Percentiles rank a stretch among this genome's conserved stretches.
phyloP scores from a whole-genome alignment of 2,888 invertebrate genomes.

The Prionchulus punctatus region DNA sequence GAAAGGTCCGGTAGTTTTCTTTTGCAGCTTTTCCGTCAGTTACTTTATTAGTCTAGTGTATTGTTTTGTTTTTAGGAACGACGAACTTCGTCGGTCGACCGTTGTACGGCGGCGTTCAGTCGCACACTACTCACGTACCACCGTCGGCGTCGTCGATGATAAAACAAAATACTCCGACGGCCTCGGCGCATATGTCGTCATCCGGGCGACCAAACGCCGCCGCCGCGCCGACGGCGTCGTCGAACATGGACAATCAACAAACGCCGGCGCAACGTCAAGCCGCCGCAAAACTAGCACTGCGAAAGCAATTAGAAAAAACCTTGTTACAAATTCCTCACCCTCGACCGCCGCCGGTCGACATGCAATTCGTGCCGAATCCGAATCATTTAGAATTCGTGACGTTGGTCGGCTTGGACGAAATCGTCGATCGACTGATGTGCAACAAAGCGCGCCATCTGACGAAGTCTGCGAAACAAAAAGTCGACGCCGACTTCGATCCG shows the following conservation, averaged over 20 bases:
- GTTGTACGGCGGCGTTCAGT: no score
- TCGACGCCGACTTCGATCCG: no score
- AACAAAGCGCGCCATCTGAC: constrained; percentile 38
- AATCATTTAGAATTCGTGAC: constrained; percentile 95
- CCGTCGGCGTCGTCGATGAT: neutral
- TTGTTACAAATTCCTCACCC: constrained; percentile 77
- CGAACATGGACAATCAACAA: constrained; percentile 42
- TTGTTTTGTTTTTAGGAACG: no score
- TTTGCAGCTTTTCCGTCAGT: no score
- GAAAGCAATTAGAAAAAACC: constrained; percentile 91
- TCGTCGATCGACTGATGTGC: constrained; percentile 80
- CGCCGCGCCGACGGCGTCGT: constrained; percentile 7
- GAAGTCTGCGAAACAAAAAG: no score
- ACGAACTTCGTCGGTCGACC: no score
- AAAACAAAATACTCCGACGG: constrained; percentile 1
- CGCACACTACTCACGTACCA: no score
- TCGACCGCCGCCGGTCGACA: constrained; percentile 93
- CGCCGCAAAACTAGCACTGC: constrained; percentile 82
- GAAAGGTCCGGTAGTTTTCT: no score
- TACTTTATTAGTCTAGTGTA: no score
- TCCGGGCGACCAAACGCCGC: no score
- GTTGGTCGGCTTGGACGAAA: constrained; percentile 75
- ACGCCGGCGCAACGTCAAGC: constrained; percentile 94
- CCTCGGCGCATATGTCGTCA: constrained; percentile 9
- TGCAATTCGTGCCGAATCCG: constrained; percentile 98